Evolutionary conservation across 30 jellyfish, hydroid and myxozoan species (phyloP), one percentile per base, ranked within the genome.

Genomic region (Sanderia malayensis): DNA sequence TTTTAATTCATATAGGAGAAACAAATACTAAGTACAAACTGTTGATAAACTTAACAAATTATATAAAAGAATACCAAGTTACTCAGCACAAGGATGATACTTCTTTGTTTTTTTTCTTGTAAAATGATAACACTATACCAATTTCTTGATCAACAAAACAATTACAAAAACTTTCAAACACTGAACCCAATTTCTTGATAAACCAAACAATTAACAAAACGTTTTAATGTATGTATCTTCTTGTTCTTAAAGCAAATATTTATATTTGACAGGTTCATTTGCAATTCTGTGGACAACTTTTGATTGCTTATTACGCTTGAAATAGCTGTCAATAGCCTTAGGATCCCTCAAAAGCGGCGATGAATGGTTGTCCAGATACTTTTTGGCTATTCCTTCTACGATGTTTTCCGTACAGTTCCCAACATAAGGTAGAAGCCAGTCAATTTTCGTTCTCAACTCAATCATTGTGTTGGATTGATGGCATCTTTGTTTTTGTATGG

Each of bases 401-500:
- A 49, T 7, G 23, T 49, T 49, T 15, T 49, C 64, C 8, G 55
- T 41, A 6, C 15, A 6, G 15, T 15, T 6, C 8, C 55, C 55
- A 41, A 41, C 55, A 15, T 41, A 41, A 4, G 64, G 64, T 9
- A 49, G 7, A 49, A 49, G 64, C 64, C 64, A 49, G 27, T 49
- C 64, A 4, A 49, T 8, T 24, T 49, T 49, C 27, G 64, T 9
- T 49, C 64, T 49, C 18, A 49, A 49, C 24, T 49, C 64, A 49
- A 49, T 49, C 24, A 49, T 49, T 49, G 4, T 8, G 64, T 49
- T 49, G 6, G 64, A 49, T 19, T 49, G 64, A 18, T 49, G 64
- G 24, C 64, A 49, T 49, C 64, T 11, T 24, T 49, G 64, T 49
- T 49, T 49, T 49, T 49, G 64, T 49, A 49, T 49, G 6, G 25